Evolutionary conservation across 1,140 invertebrate genomes (phyloP), one percentile per base, ranked within the genome.

Genomic region (Gyrodactylus salaris): DNA sequence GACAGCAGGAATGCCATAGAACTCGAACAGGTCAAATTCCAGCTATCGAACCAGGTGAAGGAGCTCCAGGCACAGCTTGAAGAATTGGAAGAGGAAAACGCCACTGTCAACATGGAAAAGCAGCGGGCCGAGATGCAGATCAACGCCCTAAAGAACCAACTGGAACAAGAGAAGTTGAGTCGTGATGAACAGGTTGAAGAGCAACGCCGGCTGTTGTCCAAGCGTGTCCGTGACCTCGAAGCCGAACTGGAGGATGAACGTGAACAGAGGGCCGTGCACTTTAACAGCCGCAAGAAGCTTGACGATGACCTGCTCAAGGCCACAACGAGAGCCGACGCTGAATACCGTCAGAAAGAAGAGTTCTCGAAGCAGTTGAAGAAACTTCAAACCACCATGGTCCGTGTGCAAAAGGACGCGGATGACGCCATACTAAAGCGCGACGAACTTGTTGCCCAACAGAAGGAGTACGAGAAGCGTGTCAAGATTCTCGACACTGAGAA

Each of bases 31-130:
- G 68, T 23, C 26, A 73, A 73, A 73, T 23, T 69, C 26, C 72
- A 73, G 24, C 26, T 73, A 21, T 22, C 23, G 20, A 69, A 22
- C 21, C n/a, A 73, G 20, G 21, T 73, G 1, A 23, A 73, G 1
- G 26, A 73, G 1, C 26, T 22, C 23, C 21, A 73, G 26, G 23
- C 2, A n/a, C 21, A 21, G 20, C 21, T 73, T 27, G 72, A 73
- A 23, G 72, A 73, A 73, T 25, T 73, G 26, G 72, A 73, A 73
- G 72, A 68, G 26, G 72, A 73, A 69, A 73, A 68, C 21, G 34
- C 72, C 7, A 73, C 72, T 69, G 21, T 69, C 23, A 22, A 73
- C n/a, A 69, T 73, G 72, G 26, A 73, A 20, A 69, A 73, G 23
- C 22, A 73, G 26, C 1, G 72, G 25, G 26, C 26, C 26, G 72